Base-by-base conservation (phyloP, 1,140 invertebrate genomes). In the Nasonia giraulti region DNA sequence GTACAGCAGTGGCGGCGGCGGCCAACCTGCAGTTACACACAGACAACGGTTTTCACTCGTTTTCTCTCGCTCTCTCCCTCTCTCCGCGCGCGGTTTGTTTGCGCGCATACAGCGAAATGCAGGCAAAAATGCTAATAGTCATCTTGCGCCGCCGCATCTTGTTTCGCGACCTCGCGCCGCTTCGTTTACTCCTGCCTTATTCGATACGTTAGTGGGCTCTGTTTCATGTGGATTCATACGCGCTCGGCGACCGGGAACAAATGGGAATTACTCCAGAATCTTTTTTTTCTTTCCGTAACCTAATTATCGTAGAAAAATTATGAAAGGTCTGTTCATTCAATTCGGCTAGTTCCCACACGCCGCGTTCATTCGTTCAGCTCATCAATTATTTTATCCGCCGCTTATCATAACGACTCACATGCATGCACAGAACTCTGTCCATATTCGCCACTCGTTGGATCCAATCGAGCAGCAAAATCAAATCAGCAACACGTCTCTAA, bases 381-480 rank as follows among this genome's bases (percentile, higher is more conserved):
- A 7, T 44, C 8, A 44, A 44, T 44, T 44, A 44, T 44, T 40
- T 44, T 10, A 44, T 44, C 7, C 37, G 37, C 7, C 37, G 40
- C 40, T 44, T 44, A 44, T 44, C 40, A 44, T 44, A 1, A 1
- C 40, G 40, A 44, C 40, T 44, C 7, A 8, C 40, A 8, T 5
- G 0, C 33, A 44, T 44, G 40, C 40, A 44, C 40, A 44, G 40
- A 44, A 8, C 40, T 10, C 40, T 44, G 8, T 44, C 40, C 40
- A 44, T 44, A 71, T 31, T 80, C 71, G 69, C 79, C 40, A 50
- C 37, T 80, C 79, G 62, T 68, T 80, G 14, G 0, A 20, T 71
- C 79, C 20, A 20, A 76, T 85, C 75, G 85, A 84, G 78, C 66
- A 44, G 7, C 82, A 68, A 55, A 85, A 85, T 87, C 80, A 31